These are phyloP conservation scores for Oscheius onirici DNA, from an alignment of 2,888 invertebrate species.

Conservation along the genomic window DNA sequence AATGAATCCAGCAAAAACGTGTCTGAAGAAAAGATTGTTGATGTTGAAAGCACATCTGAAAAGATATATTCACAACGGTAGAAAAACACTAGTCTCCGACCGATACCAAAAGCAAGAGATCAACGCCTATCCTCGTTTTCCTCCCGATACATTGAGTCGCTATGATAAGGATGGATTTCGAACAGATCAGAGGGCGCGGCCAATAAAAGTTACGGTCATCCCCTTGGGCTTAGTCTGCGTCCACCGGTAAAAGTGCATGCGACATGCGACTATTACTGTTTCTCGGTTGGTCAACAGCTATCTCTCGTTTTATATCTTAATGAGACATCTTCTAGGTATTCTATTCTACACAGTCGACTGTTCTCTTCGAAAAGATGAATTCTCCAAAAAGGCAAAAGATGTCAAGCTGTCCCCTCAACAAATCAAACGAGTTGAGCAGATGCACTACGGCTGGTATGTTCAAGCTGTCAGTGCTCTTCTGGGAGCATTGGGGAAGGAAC, in stretches of 20 bases:
- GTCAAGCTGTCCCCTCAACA: slow-evolving; percentile 2
- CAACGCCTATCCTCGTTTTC: too few relatives aligned
- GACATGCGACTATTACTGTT: slow-evolving; percentile 15
- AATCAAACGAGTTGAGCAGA: slow-evolving; percentile 41
- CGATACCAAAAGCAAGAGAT: too few relatives aligned
- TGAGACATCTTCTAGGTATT: not conserved
- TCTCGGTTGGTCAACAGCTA: not conserved
- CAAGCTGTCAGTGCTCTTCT: slow-evolving; percentile 58
- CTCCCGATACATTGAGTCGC: too few relatives aligned
- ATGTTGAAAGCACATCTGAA: too few relatives aligned
- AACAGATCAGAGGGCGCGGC: slow-evolving; percentile 8
- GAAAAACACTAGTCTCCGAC: too few relatives aligned
- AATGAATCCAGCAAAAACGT: too few relatives aligned
- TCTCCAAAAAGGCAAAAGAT: slow-evolving; percentile 1
- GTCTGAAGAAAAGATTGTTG: too few relatives aligned
- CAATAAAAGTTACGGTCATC: slow-evolving; percentile 3
- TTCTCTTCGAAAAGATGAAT: not conserved
- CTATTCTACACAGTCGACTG: not conserved
- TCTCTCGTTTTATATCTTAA: not conserved
- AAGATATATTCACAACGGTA: too few relatives aligned
- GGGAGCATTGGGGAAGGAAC: slow-evolving; percentile 60
- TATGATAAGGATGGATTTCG: not conserved
- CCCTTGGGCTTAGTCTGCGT: not conserved
- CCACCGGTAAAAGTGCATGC: slow-evolving; percentile 5
- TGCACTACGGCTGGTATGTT: slow-evolving; percentile 63